phyloP scores from a whole-genome alignment of 2,113 vertebrate species.

The Cryptotis parvus region DNA sequence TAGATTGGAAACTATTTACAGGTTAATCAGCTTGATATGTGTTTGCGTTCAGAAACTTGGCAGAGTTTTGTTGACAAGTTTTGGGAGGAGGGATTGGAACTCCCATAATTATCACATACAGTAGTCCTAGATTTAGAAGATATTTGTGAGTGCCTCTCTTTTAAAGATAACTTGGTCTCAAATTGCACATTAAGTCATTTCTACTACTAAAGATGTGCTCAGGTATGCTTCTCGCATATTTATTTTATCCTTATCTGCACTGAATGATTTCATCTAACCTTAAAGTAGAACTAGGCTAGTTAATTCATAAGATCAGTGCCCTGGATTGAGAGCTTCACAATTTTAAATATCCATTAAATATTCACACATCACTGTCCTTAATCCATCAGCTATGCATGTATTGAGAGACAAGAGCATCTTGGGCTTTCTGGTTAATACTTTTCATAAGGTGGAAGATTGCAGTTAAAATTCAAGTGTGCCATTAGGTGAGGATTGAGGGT shows the following conservation, averaged over 20 bases:
- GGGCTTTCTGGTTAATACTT: neutral
- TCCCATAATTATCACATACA: neutral
- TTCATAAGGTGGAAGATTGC: neutral
- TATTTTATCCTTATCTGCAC: conserved; percentile 1
- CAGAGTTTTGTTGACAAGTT: neutral
- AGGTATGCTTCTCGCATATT: neutral
- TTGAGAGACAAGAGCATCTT: neutral
- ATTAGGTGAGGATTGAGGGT: neutral
- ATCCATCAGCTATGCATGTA: neutral
- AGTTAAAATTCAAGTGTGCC: neutral
- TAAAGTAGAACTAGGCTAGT: neutral
- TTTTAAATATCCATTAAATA: neutral
- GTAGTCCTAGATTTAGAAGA: conserved; percentile 8
- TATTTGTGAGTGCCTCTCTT: neutral
- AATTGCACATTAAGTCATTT: neutral
- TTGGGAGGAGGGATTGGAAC: neutral
- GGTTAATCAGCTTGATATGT: neutral
- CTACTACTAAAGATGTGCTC: neutral
- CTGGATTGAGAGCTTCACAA: neutral
- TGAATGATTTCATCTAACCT: conserved; percentile 37
- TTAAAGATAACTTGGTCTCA: neutral
- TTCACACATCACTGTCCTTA: neutral
- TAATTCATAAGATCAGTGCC: neutral
- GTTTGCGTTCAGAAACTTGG: neutral
- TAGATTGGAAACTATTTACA: neutral